Base-by-base conservation (phyloP, 1,140 invertebrate species). In the Ridgeia piscesae region DNA sequence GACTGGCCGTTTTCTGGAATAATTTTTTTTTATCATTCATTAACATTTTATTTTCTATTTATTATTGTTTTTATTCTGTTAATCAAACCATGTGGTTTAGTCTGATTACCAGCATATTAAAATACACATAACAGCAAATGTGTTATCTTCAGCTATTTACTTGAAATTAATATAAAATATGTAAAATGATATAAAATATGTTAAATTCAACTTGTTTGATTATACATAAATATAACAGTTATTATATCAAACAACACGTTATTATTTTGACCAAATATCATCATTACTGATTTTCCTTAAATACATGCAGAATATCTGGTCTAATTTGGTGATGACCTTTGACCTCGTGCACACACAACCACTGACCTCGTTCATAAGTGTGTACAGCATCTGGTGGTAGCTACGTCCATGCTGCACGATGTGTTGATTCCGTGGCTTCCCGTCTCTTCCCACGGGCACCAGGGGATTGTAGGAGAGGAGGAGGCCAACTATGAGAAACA, bases 341-440 rank as follows among this genome's bases (percentile, higher is more conserved):
- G 58, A 77, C 58, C 58, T 77, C 4, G 27, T 77, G 58, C 58
- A 77, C 58, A 4, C 58, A 77, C 27, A 21, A 77, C 58, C 58
- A 6, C 42, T 33, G 93, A 95, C 94, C 94, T 95, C 95, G 88
- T 95, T 93, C 27, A 95, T 89, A 14, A 95, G 92, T 0, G 94
- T 94, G 33, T 58, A 93, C 34, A 95, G 94, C 93, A 94, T 95
- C 93, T 95, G 94, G 50, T 94, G 94, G 92, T 93, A 95, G 27
- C 93, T 93, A 92, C 95, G 94, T 88, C 95, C 94, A 91, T 94
- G 95, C 11, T 93, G 92, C 17, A 95, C 93, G n/a, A 94, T 90
- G 77, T 95, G 94, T 92, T 95, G 95, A 93, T 94, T 94, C 14
- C 94, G 92, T 11, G 94, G 94, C 33, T 92, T 92, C 6, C 91